phyloP scores from a whole-genome alignment of 2,797 vertebrate genomes.

The Lindbergichthys nudifrons region DNA sequence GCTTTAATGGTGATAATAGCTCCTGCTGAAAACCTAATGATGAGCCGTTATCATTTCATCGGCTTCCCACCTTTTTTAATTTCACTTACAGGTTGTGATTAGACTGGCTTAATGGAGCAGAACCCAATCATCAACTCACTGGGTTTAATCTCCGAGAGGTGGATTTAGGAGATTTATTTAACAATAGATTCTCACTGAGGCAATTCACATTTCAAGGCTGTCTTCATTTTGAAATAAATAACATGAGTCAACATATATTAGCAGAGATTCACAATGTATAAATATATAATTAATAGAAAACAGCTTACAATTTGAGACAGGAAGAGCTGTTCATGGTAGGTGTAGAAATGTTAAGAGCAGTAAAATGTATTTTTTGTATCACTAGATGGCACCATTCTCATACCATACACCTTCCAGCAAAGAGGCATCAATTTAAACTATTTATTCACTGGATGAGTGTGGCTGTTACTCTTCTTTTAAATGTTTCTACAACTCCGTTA shows the following conservation, averaged over 20 bases:
- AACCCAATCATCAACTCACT: constrained; percentile 48
- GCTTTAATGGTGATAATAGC: constrained; percentile 43
- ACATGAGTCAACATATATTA: background rate
- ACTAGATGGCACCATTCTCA: constrained; percentile 70
- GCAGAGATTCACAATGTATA: background rate
- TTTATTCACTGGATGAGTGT: background rate
- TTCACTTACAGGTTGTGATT: constrained; percentile 55
- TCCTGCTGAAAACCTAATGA: constrained; percentile 38
- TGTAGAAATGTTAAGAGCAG: background rate
- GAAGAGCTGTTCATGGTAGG: background rate
- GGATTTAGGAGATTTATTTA: constrained; percentile 24
- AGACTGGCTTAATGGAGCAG: constrained; percentile 40
- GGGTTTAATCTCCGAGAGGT: constrained; percentile 44
- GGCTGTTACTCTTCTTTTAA: background rate
- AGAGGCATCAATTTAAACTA: background rate
- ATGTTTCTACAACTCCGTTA: background rate
- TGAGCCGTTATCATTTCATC: constrained; percentile 64
- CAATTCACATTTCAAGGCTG: background rate
- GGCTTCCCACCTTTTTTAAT: constrained; percentile 54
- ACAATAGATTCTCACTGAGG: constrained; percentile 5
- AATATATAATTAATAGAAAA: background rate
- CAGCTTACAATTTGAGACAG: background rate
- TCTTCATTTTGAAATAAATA: constrained; percentile 6
- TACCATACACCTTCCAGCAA: background rate
- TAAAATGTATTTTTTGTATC: constrained; percentile 19